A percentile compares a stretch with the other conserved stretches of the same genome.
Evolutionary conservation across 2,888 invertebrate genomes (phyloP).

Genomic region (Choreutis nemorana): DNA sequence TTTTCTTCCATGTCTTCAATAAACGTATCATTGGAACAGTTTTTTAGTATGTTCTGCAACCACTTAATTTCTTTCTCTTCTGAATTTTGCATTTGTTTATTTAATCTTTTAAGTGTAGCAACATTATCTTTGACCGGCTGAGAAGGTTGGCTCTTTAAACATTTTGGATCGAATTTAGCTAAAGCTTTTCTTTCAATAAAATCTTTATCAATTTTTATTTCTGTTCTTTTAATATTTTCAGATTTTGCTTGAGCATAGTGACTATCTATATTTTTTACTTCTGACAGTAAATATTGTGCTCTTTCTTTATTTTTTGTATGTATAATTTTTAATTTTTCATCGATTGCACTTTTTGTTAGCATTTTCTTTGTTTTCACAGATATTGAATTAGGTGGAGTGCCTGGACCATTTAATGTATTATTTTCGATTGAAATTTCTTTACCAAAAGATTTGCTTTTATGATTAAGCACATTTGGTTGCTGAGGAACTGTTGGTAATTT

Average conservation of each 20-base stretch:
- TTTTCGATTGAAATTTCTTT: constrained; percentile 14
- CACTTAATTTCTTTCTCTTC: constrained; percentile 57
- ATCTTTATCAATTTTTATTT: constrained; percentile 24
- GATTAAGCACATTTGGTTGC: constrained; percentile 36
- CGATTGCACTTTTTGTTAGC: constrained; percentile 41
- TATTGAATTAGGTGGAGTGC: constrained; percentile 33
- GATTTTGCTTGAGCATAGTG: constrained; percentile 35
- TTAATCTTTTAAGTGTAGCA: constrained; percentile 58
- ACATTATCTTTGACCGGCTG: constrained; percentile 50
- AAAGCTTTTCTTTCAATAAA: constrained; percentile 20
- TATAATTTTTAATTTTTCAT: constrained; percentile 32
- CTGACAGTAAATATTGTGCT: constrained; percentile 30
- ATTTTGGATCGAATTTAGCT: constrained; percentile 19
- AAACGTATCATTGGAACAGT: constrained; percentile 42
- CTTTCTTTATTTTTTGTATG: constrained; percentile 43
- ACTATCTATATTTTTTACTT: constrained; percentile 28
- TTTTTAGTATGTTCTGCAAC: constrained; percentile 53
- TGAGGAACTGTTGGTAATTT: constrained; percentile 39
- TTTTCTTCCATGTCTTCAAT: constrained; percentile 48
- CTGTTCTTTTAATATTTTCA: constrained; percentile 24
- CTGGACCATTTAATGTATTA: constrained; percentile 13
- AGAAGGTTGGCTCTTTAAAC: constrained; percentile 13
- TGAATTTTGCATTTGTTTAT: constrained; percentile 48
- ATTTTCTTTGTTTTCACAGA: constrained; percentile 27
- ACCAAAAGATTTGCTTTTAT: too few species aligned